These are phyloP conservation scores for Lepidurus packardi DNA, from an alignment of 1,140 invertebrate genomes.

Conservation along the genomic window DNA sequence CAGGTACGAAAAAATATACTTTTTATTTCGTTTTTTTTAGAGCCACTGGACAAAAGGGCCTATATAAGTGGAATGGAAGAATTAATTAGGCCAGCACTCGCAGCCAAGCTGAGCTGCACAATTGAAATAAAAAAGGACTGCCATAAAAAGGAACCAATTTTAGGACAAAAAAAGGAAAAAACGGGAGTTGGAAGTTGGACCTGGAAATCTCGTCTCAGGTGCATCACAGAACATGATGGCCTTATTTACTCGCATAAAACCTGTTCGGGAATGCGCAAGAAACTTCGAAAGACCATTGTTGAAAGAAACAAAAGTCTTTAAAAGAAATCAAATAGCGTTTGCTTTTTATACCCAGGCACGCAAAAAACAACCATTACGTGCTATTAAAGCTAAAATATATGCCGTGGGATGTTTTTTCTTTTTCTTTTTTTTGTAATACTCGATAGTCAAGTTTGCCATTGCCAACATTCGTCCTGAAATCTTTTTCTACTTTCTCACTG, in stretches of 20 bases:
- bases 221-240: background rate
- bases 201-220: background rate
- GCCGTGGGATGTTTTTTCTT: background rate
- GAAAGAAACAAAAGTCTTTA: background rate
- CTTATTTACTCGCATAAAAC: constrained; percentile 13
- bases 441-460: too few species aligned
- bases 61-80: background rate
- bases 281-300: background rate
- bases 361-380: background rate
- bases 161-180: background rate
- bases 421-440: too few species aligned
- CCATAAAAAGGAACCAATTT: background rate
- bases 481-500: too few species aligned
- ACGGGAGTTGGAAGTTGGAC: background rate
- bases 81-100: background rate
- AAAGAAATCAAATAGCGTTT: background rate
- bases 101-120: background rate
- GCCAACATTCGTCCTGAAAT: too few species aligned
- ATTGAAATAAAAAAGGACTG: background rate
- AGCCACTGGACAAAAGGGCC: background rate
- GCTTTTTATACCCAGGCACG: background rate
- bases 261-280: background rate
- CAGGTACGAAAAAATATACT: too few species aligned
- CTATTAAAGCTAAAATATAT: background rate
- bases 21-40: background rate